A percentile compares a stretch with the other conserved stretches of the same genome.
phyloP scores from a whole-genome alignment of 2,797 vertebrate genomes.

The Buphagus erythrorhynchus region DNA sequence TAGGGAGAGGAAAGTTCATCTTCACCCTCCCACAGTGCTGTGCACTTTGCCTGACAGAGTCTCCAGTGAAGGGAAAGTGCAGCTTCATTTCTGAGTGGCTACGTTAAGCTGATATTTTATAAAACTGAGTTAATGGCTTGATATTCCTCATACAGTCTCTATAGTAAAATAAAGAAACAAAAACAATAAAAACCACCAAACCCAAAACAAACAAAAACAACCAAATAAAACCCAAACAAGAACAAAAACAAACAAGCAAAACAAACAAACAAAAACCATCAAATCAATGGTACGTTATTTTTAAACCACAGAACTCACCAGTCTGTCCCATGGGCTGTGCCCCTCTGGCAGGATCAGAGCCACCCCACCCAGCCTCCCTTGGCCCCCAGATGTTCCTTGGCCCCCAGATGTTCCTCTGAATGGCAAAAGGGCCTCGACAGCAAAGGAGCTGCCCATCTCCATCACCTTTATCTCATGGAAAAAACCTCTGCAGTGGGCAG shows the following conservation, averaged over 20 bases:
- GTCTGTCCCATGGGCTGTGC: background rate
- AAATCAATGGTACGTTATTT: background rate
- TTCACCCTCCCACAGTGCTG: background rate
- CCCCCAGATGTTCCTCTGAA: fast-evolving
- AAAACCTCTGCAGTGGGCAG: background rate
- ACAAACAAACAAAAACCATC: no score
- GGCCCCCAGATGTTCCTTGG: fast-evolving
- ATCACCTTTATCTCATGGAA: background rate
- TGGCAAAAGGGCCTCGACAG: background rate
- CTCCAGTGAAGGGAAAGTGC: background rate
- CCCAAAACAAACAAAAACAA: no score
- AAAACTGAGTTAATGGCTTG: background rate
- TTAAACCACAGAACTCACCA: background rate
- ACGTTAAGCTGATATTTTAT: background rate
- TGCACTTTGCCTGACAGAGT: background rate
- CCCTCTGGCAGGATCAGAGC: background rate
- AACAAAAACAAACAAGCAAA: no score
- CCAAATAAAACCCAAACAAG: no score
- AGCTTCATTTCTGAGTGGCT: fast-evolving
- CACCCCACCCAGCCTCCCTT: fast-evolving
- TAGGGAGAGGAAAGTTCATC: background rate
- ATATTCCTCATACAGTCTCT: background rate
- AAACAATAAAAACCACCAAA: fast-evolving
- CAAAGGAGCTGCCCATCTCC: background rate
- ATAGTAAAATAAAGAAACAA: background rate